A percentile compares a stretch with the other conserved stretches of the same genome.
Conservation (phyloP, 2,888 invertebrate species). For the Pachymerium ferrugineum region DNA sequence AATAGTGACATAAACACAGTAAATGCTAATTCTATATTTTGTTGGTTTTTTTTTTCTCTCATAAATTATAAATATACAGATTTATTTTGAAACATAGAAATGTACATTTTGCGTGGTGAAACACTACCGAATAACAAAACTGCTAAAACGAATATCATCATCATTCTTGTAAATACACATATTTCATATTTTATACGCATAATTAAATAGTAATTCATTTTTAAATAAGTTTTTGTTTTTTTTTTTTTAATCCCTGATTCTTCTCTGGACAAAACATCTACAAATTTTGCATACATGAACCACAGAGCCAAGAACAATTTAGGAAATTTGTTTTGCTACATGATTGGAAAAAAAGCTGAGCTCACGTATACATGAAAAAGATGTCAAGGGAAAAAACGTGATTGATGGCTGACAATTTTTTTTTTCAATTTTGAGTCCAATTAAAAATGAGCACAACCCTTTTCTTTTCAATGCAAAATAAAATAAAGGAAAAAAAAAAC, state of each 20-base stretch:
- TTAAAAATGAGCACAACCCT: no score
- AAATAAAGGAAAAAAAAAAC: no score
- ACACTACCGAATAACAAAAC: neutral
- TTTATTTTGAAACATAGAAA: neutral
- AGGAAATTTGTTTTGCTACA: neutral
- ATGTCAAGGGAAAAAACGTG: neutral
- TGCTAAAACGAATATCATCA: neutral
- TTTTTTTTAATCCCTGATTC: neutral
- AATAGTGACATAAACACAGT: constrained; percentile 23
- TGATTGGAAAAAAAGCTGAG: neutral
- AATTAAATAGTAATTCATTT: no score
- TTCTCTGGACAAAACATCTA: neutral
- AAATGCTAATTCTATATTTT: constrained; percentile 5
- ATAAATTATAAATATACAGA: neutral
- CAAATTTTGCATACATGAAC: neutral
- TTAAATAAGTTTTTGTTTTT: neutral
- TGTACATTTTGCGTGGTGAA: neutral
- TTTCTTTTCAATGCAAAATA: neutral
- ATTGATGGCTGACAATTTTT: neutral
- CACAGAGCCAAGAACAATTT: neutral
- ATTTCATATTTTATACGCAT: neutral
- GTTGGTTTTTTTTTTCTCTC: no score
- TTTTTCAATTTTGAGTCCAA: no score
- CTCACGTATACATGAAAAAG: neutral
- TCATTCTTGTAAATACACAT: neutral